These are phyloP conservation scores for Pelecanus crispus DNA, from an alignment of 2,113 vertebrate species.

Conservation along the genomic window DNA sequence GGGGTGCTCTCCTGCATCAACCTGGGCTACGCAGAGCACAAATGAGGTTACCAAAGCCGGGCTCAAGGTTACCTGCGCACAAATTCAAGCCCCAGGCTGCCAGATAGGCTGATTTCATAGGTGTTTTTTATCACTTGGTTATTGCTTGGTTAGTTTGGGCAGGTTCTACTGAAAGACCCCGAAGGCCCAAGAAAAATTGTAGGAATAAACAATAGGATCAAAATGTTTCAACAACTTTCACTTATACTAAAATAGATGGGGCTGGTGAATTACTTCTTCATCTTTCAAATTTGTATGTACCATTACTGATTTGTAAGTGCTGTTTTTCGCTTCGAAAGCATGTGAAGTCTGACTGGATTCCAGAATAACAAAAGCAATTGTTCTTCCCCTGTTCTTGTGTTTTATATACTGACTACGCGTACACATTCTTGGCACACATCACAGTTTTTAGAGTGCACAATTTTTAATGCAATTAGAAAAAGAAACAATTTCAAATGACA, in stretches of 20 bases:
- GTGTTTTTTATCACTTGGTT: background rate
- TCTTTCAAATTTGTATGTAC: background rate
- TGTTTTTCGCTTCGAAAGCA: background rate
- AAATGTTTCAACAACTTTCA: background rate
- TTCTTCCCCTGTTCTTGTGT: background rate
- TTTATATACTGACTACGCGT: background rate
- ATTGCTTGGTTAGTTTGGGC: background rate
- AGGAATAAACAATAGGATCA: background rate
- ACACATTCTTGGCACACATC: background rate
- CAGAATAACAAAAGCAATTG: background rate
- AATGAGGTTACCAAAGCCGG: background rate
- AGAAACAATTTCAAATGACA: slow-evolving; percentile 8
- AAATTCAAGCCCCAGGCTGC: background rate
- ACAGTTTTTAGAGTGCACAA: background rate
- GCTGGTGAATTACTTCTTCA: background rate
- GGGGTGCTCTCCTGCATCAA: background rate
- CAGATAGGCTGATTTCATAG: background rate
- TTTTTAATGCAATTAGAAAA: slow-evolving; percentile 43
- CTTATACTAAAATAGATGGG: background rate
- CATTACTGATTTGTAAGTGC: background rate
- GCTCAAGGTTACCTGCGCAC: rapidly evolving
- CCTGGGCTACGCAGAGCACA: background rate
- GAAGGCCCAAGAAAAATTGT: background rate
- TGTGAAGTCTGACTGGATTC: background rate
- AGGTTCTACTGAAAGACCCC: background rate